Base-by-base conservation (phyloP, 2,888 invertebrate species). In the Leptopilina myrica region DNA sequence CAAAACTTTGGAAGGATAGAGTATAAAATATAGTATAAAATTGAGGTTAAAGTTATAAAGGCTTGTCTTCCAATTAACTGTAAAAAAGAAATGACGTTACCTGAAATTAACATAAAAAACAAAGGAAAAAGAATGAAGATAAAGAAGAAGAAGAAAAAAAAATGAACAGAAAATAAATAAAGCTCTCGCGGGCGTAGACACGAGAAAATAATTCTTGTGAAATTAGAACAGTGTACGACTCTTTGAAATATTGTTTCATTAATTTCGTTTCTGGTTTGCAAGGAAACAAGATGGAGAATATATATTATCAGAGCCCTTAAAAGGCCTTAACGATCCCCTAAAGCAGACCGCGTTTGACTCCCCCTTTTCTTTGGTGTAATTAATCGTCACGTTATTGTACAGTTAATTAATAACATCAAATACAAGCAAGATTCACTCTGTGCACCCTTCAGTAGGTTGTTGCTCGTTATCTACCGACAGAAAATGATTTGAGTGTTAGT, bases 361-460 rank as follows among this genome's bases (percentile, higher is more conserved):
- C 73, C 73, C 56, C 56, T 49, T 49, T 49, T 49, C 49, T 49
- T 14, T 33, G 26, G 26, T 56, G 56, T 73, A 73, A 73, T 73
- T 73, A 73, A 73, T 73, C 73, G 73, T 73, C 56, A 73, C 73
- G 73, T 73, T 73, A 73, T 73, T 73, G 56, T 73, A 56, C 26
- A 73, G 73, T 73, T 73, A 73, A 73, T 73, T 73, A 73, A 73
- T 73, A 73, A 56, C 73, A 73, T 73, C 73, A 73, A 73, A 56
- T 56, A 73, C 73, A 56, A 56, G 73, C 56, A 49, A 33, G 33
- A 56, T 73, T 11, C 11, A 11, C 49, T 12, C 73, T 33, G 33
- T 33, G 2, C 33, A 33, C 56, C 73, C 5, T 69, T 49, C 49
- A 12, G 49, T 49, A 53, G 56, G 33, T 73, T 33, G 33, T 49